A percentile compares a stretch with the other conserved stretches of the same genome.
Evolutionary conservation across 2,113 vertebrate genomes (phyloP).

Genomic region (Pterocles orientalis): DNA sequence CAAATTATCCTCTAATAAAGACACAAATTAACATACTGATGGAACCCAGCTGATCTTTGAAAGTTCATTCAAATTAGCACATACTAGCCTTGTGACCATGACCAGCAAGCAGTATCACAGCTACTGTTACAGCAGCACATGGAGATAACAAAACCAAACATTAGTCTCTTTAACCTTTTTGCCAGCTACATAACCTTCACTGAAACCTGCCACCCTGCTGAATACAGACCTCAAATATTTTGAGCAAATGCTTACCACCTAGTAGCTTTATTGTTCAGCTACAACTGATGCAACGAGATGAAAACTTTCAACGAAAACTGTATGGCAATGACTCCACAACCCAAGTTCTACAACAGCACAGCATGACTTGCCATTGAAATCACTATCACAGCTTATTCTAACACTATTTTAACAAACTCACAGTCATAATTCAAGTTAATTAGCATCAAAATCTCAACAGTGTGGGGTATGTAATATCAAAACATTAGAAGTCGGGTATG

Average conservation of each 20-base stretch:
- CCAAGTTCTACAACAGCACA: background rate
- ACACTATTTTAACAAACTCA: background rate
- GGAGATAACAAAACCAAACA: background rate
- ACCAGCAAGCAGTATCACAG: background rate
- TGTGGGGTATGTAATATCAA: background rate
- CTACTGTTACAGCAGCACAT: fast-evolving
- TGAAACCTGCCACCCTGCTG: background rate
- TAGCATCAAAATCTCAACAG: background rate
- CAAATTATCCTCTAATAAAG: background rate
- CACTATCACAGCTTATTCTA: background rate
- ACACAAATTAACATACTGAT: background rate
- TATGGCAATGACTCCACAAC: background rate
- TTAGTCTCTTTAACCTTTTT: background rate
- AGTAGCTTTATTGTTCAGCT: background rate
- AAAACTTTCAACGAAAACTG: background rate
- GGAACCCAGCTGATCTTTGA: background rate
- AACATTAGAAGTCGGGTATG: background rate
- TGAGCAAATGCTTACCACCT: background rate
- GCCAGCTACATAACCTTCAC: background rate
- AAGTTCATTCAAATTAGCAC: background rate
- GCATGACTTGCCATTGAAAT: background rate
- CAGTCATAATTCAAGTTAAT: background rate
- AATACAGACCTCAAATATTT: fast-evolving
- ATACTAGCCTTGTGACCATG: background rate
- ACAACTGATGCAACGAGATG: background rate